These are phyloP conservation scores for Sylvia atricapilla DNA, from an alignment of 2,113 vertebrate species.

Conservation along the genomic window DNA sequence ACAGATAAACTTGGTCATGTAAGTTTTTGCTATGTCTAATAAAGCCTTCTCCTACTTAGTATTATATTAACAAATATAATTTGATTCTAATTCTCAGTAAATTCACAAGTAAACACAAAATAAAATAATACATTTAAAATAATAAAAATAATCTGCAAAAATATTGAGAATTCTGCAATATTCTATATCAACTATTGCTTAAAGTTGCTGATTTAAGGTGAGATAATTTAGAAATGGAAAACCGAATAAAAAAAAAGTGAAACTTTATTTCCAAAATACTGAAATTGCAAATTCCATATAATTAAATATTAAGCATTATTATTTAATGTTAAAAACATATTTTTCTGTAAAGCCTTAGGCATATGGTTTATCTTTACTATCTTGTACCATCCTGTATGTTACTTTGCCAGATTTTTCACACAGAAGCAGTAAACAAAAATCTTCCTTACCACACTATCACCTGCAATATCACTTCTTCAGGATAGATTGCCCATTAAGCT, in stretches of 20 bases:
- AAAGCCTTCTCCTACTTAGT: not conserved
- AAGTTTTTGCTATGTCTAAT: rapidly evolving
- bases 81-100: not conserved
- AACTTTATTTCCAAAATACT: not conserved
- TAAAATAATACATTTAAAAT: not conserved
- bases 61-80: not conserved
- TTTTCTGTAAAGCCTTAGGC: not conserved
- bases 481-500: not conserved
- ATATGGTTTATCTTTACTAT: not conserved
- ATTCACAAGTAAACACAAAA: not conserved
- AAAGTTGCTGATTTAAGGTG: not conserved
- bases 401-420: not conserved
- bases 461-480: not conserved
- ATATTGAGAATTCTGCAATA: not conserved
- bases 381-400: not conserved
- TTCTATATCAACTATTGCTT: not conserved
- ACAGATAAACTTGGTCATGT: not conserved
- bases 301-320: not conserved
- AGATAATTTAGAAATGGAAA: not conserved
- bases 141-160: not conserved
- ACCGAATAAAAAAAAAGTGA: not conserved
- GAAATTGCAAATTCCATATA: not conserved
- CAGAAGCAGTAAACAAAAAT: not conserved
- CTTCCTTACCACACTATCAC: not conserved
- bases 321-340: not conserved